A percentile compares a stretch with the other conserved stretches of the same genome.
These are phyloP conservation scores for Naso thynnoides DNA, from an alignment of 2,797 vertebrate genomes.

Conservation along the genomic window DNA sequence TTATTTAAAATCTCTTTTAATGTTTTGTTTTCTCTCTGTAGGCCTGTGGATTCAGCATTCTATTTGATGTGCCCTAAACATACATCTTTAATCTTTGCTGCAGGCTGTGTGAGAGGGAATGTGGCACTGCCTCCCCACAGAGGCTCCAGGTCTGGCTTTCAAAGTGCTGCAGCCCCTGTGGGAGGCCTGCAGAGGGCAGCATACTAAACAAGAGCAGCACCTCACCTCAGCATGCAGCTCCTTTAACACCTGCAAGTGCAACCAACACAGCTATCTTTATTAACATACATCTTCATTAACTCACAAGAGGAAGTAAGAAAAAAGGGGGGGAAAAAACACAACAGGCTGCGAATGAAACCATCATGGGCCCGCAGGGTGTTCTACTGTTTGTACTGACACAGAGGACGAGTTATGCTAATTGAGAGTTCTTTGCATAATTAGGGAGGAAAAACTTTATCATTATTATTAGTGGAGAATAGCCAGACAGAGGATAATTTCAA, in stretches of 20 bases:
- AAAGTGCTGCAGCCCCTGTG: slow-evolving; percentile 46
- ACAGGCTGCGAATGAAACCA: slow-evolving; percentile 76
- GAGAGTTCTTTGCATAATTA: slow-evolving; percentile 89
- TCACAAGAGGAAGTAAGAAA: slow-evolving; percentile 57
- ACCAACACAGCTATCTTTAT: slow-evolving; percentile 67
- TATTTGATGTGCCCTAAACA: slow-evolving; percentile 83
- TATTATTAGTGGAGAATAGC: slow-evolving; percentile 86
- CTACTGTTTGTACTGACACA: slow-evolving; percentile 86
- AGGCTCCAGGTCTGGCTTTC: slow-evolving; percentile 52
- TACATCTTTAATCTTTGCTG: slow-evolving; percentile 84
- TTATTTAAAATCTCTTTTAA: slow-evolving; percentile 77
- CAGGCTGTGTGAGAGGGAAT: slow-evolving; percentile 71
- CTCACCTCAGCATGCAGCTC: slow-evolving; percentile 32
- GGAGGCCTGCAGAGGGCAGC: slow-evolving; percentile 77
- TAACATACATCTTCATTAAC: slow-evolving; percentile 83
- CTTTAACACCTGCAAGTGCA: slow-evolving; percentile 65
- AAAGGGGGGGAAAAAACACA: slow-evolving; percentile 52
- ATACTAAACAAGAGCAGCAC: slow-evolving; percentile 49
- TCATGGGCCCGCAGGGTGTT: slow-evolving; percentile 80
- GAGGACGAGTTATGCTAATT: slow-evolving; percentile 89
- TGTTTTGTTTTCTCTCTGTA: slow-evolving; percentile 70
- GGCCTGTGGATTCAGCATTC: slow-evolving; percentile 76
- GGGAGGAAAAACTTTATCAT: slow-evolving; percentile 83
- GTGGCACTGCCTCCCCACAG: slow-evolving; percentile 61
- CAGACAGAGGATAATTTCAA: slow-evolving; percentile 86